These are phyloP conservation scores for Dicentrarchus labrax DNA, from an alignment of 2,113 vertebrate genomes.

Conservation along the genomic window DNA sequence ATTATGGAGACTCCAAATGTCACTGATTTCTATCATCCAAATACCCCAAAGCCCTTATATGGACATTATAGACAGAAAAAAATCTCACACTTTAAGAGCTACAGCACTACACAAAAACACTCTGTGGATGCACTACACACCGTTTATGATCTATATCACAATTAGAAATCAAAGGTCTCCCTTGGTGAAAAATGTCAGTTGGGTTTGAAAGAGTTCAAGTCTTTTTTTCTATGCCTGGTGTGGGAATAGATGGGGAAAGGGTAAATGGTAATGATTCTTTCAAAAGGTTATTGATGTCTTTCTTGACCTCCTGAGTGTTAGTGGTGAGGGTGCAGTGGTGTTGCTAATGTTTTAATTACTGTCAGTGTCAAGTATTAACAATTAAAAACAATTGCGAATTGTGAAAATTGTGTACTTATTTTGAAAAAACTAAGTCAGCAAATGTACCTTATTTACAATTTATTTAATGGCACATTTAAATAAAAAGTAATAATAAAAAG, in stretches of 20 bases:
- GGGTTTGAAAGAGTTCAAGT: slow-evolving; percentile 62
- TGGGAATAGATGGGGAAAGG: slow-evolving; percentile 67
- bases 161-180: slow-evolving; percentile 80
- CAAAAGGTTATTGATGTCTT: slow-evolving; percentile 65
- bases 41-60: slow-evolving; percentile 50
- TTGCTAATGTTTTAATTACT: slow-evolving; percentile 21
- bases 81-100: slow-evolving; percentile 42
- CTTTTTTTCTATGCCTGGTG: slow-evolving; percentile 39
- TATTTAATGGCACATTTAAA: too few relatives aligned
- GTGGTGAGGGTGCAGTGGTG: background rate
- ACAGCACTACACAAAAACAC: slow-evolving; percentile 57
- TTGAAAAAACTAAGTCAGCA: too few relatives aligned
- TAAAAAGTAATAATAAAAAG: too few relatives aligned
- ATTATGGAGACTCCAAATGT: slow-evolving; percentile 76
- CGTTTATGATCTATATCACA: slow-evolving; percentile 80
- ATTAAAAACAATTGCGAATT: background rate
- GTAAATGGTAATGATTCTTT: slow-evolving; percentile 68
- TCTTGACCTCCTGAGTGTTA: slow-evolving; percentile 43
- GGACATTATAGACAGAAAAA: slow-evolving; percentile 49
- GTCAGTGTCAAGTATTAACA: background rate
- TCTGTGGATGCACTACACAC: slow-evolving; percentile 46
- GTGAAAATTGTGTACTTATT: too few relatives aligned
- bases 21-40: slow-evolving; percentile 77
- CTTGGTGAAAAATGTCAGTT: slow-evolving; percentile 70
- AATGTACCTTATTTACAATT: too few relatives aligned